These are phyloP conservation scores for Amphimedon queenslandica DNA, from an alignment of 37 sponge, comb jelly and placozoan species.

Conservation along the genomic window DNA sequence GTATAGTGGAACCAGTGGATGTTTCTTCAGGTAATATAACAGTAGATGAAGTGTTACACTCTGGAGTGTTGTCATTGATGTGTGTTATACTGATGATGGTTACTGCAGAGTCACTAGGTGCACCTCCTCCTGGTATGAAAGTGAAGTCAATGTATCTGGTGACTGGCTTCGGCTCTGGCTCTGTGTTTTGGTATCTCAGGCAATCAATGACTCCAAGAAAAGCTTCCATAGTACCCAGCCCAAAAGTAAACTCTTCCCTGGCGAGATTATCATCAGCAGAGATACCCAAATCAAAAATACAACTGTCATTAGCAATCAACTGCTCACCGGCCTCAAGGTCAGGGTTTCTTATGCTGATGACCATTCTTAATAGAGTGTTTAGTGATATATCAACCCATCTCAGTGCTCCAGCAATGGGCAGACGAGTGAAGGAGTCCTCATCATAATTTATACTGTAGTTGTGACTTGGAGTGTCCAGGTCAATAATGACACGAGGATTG, in stretches of 20 bases:
- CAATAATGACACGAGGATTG: constrained; percentile 47
- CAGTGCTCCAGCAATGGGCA: constrained; percentile 13
- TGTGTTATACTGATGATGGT: constrained; percentile 50
- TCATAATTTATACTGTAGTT: constrained; percentile 43
- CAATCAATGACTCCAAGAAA: constrained; percentile 47
- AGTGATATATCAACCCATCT: constrained; percentile 55
- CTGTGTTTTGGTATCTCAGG: constrained; percentile 51
- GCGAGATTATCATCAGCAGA: constrained; percentile 55
- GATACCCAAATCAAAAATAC: constrained; percentile 8
- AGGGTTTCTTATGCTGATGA: constrained; percentile 43
- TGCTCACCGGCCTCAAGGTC: constrained; percentile 21
- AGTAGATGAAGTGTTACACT: constrained; percentile 7
- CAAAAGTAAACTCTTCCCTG: constrained; percentile 51
- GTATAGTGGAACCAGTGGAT: neutral
- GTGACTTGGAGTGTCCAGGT: constrained; percentile 52
- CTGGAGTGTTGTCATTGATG: constrained; percentile 68
- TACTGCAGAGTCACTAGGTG: constrained; percentile 39
- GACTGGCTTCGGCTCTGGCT: constrained; percentile 44
- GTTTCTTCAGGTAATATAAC: constrained; percentile 31
- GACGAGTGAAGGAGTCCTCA: constrained; percentile 14
- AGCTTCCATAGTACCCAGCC: constrained; percentile 1
- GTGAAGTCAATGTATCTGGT: constrained; percentile 65
- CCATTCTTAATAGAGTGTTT: constrained; percentile 30
- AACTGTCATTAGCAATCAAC: constrained; percentile 2
- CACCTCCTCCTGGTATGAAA: constrained; percentile 63